Base-by-base conservation (phyloP, 1,140 invertebrate genomes). In the Aporrectodea caliginosa region DNA sequence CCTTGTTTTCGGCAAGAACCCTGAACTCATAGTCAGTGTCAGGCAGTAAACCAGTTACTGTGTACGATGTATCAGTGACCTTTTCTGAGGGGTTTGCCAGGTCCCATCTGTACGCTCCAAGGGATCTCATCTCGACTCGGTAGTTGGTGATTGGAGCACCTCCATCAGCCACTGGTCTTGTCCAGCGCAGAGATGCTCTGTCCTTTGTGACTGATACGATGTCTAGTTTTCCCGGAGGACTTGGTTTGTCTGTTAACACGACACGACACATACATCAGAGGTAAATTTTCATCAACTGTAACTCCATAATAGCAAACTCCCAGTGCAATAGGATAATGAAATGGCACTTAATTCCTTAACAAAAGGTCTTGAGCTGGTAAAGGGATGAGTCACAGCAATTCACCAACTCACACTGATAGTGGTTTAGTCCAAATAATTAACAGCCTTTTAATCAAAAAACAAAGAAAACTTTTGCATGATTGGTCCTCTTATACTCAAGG, bases 21-120 rank as follows among this genome's bases (percentile, higher is more conserved):
- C 98, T 92, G 91, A 99, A 99, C 88, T 98, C 95, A 86, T 99
- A 99, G 88, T 98, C 95, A 84, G 97, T 94, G 35, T 95, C 95
- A 89, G 98, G 95, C 0, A 91, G 92, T 2, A 99, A 88, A 82
- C 94, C 93, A 34, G 79, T 84, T 0, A 87, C 84, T 29, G 81
- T 84, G 76, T 84, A 87, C 22, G 73, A 83, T 29, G 84, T 87
- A 0, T 85, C 84, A 34, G 85, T 81, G 14, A 86, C 82, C 31
- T 96, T 94, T 74, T 95, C 92, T 86, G 96, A 94, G 69, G 84
- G 79, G 70, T 82, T 85, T 68, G 83, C 84, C 2, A 71, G 14
- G 27, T 81, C 77, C 78, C 78, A 79, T 27, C 95, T 30, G 94
- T 96, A 22, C 92, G 91, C 68, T 33, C 80, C 80, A 16, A 75